phyloP scores from a whole-genome alignment of 2,113 vertebrate genomes.

The Platichthys flesus region DNA sequence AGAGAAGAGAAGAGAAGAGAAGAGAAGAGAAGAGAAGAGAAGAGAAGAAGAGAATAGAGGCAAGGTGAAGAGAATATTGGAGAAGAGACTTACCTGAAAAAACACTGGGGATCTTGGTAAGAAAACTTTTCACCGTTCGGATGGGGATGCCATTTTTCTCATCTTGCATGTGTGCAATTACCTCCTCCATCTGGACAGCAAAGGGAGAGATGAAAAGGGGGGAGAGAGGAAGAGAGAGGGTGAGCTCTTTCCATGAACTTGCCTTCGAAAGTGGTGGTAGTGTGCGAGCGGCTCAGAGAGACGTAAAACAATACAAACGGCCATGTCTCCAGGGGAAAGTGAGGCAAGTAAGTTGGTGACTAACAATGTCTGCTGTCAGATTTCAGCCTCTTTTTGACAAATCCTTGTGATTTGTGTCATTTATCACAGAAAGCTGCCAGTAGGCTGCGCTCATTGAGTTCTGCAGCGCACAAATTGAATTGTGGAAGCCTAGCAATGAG shows the following conservation, averaged over 20 bases:
- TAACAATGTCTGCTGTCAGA: constrained; percentile 49
- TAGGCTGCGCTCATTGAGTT: constrained; percentile 40
- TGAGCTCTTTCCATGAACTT: constrained; percentile 30
- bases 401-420: constrained; percentile 43
- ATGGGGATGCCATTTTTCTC: constrained; percentile 98
- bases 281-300: constrained; percentile 22
- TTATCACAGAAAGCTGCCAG: constrained; percentile 42
- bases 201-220: constrained; percentile 9
- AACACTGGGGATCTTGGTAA: constrained; percentile 98
- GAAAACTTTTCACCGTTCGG: constrained; percentile 98
- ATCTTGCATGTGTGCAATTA: constrained; percentile 97
- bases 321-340: constrained; percentile 18
- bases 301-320: constrained; percentile 42
- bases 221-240: constrained; percentile 4
- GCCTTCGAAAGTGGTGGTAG: constrained; percentile 1
- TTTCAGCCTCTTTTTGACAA: constrained; percentile 49
- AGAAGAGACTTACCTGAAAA: constrained; percentile 91
- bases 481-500: constrained; percentile 9
- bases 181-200: constrained; percentile 91
- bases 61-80: neutral
- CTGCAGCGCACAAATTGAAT: constrained; percentile 22
- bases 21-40: neutral
- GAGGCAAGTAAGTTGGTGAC: constrained; percentile 37
- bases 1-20: neutral
- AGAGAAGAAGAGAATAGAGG: neutral